These are phyloP conservation scores for Penaeus monodon DNA, from an alignment of 2,888 invertebrate genomes.

Conservation along the genomic window DNA sequence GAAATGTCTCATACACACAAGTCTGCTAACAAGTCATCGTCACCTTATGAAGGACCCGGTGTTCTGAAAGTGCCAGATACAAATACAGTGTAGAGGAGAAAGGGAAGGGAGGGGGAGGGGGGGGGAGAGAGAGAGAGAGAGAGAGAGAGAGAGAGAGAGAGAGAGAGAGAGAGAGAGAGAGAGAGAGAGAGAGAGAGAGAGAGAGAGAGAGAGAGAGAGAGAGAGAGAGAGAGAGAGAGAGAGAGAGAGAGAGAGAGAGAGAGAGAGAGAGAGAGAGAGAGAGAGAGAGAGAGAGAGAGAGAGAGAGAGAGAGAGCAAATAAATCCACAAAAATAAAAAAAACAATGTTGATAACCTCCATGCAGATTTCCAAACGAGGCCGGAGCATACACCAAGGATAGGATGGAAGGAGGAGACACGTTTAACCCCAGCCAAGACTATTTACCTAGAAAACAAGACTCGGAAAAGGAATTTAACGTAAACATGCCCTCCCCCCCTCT, in stretches of 20 bases:
- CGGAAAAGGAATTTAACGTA: slow-evolving; percentile 47
- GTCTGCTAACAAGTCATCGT: too few species aligned
- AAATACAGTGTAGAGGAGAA: background rate
- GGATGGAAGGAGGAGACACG: slow-evolving; percentile 3
- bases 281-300: slow-evolving; percentile 1
- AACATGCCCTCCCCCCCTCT: slow-evolving; percentile 23
- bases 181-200: background rate
- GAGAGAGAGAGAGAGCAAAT: background rate
- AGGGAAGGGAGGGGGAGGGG: background rate
- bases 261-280: slow-evolving; percentile 1
- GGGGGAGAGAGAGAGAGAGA: background rate
- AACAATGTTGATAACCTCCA: too few species aligned
- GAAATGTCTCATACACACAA: too few species aligned
- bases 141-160: background rate
- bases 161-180: background rate
- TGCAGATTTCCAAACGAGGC: background rate
- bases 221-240: background rate
- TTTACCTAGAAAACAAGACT: slow-evolving; percentile 47
- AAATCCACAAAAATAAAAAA: background rate
- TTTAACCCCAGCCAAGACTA: slow-evolving; percentile 26
- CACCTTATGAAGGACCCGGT: too few species aligned
- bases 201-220: background rate
- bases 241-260: background rate
- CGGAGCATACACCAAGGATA: background rate
- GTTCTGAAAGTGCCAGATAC: too few species aligned